phyloP scores from a whole-genome alignment of 2,113 vertebrate species.

The Indri indri region DNA sequence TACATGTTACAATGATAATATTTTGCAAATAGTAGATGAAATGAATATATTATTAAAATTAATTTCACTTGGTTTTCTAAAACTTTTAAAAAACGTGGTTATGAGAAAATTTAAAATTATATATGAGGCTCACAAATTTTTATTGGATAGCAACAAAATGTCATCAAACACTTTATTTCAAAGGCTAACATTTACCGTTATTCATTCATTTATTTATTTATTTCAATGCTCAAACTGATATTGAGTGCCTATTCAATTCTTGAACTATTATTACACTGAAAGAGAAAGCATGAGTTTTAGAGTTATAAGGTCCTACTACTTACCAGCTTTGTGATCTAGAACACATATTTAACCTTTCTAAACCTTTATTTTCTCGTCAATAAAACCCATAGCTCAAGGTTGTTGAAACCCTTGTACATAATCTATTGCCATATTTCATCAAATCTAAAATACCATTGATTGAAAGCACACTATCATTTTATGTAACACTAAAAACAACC shows the following conservation, averaged over 20 bases:
- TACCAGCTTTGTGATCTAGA: neutral
- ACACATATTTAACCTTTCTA: neutral
- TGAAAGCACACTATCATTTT: neutral
- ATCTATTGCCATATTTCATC: neutral
- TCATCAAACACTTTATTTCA: neutral
- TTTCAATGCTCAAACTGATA: neutral
- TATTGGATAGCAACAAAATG: neutral
- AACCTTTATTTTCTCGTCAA: slow-evolving; percentile 4
- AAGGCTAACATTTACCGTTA: neutral
- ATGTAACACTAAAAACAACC: neutral
- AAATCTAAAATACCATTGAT: neutral
- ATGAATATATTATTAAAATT: neutral
- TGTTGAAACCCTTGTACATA: neutral
- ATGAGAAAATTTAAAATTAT: neutral
- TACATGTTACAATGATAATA: neutral
- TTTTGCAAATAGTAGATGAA: neutral
- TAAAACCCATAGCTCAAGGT: neutral
- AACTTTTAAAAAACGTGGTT: neutral
- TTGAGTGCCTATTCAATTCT: neutral
- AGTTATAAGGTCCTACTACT: neutral
- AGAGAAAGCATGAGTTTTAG: neutral
- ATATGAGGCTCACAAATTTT: neutral
- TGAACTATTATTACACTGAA: neutral
- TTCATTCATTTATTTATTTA: neutral
- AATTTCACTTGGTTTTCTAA: neutral